Evolutionary conservation across 2,888 invertebrate species (phyloP).

Genomic region (Aplocera efformata): DNA sequence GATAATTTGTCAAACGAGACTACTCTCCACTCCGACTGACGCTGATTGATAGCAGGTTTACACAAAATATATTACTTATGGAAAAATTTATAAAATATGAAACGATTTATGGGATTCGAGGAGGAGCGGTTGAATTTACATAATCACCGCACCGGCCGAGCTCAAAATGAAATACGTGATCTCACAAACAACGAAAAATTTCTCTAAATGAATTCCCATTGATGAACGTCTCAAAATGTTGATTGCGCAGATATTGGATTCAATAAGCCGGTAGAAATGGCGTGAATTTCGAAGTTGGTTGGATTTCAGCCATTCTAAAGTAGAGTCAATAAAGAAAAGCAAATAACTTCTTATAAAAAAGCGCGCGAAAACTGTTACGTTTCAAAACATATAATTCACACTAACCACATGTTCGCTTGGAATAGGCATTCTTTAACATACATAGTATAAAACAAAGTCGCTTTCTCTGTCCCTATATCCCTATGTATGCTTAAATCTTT

Average conservation of each 20-base stretch:
- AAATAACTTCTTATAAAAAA: not conserved
- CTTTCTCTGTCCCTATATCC: no score
- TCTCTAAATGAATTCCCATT: slow-evolving; percentile 30
- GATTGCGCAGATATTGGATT: slow-evolving; percentile 19
- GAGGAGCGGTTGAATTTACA: slow-evolving; percentile 59
- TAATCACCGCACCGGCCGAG: slow-evolving; percentile 58
- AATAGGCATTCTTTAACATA: no score
- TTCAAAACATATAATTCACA: no score
- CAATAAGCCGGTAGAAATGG: slow-evolving; percentile 8
- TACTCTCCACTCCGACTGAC: slow-evolving; percentile 43
- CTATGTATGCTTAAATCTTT: no score
- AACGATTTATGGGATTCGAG: slow-evolving; percentile 69
- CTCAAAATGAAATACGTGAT: slow-evolving; percentile 66
- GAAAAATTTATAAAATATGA: slow-evolving; percentile 70
- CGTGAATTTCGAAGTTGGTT: slow-evolving; percentile 8
- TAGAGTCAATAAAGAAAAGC: not conserved
- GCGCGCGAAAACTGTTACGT: no score
- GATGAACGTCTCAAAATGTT: slow-evolving; percentile 22
- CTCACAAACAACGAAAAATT: slow-evolving; percentile 49
- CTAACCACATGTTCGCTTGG: no score
- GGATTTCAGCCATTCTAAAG: not conserved
- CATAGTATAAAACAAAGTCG: no score
- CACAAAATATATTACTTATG: slow-evolving; percentile 59
- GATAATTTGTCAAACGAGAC: slow-evolving; percentile 51
- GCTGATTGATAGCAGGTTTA: slow-evolving; percentile 63